phyloP scores from a whole-genome alignment of 2,888 invertebrate genomes.

The Rhingia campestris region DNA sequence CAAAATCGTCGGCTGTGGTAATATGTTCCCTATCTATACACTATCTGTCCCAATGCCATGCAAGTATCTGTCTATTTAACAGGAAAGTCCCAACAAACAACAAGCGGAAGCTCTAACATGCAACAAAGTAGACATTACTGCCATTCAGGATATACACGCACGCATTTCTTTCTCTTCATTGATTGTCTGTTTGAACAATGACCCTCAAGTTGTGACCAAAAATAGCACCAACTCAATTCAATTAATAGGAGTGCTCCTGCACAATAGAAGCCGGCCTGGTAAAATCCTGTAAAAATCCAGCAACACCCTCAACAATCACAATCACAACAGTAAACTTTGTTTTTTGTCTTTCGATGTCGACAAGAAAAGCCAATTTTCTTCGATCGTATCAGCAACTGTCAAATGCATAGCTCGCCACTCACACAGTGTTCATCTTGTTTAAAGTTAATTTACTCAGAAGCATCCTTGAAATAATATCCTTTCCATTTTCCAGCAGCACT shows the following conservation, averaged over 20 bases:
- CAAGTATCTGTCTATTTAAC: too few relatives aligned
- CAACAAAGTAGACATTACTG: too few relatives aligned
- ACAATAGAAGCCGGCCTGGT: not conserved
- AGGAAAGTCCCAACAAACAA: too few relatives aligned
- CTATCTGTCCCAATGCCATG: too few relatives aligned
- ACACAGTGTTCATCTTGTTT: conserved; percentile 47
- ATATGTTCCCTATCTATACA: too few relatives aligned
- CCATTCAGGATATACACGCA: too few relatives aligned
- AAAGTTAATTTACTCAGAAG: conserved; percentile 71
- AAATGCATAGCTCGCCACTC: conserved; percentile 58
- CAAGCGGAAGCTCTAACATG: too few relatives aligned
- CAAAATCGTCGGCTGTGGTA: too few relatives aligned
- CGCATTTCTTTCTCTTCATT: too few relatives aligned
- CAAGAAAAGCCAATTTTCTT: conserved; percentile 38
- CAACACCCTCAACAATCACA: not conserved
- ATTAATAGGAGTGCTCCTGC: not conserved
- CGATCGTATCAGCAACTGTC: conserved; percentile 68
- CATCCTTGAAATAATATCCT: conserved; percentile 69
- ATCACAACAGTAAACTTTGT: conserved; percentile 8
- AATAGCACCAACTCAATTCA: not conserved
- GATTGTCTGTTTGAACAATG: too few relatives aligned
- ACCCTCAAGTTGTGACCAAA: too few relatives aligned
- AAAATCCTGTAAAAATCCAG: not conserved
- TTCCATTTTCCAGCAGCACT: conserved; percentile 62
- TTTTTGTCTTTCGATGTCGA: conserved; percentile 1